Evolutionary conservation across 1,140 invertebrate species (phyloP).

Genomic region (Neuroterus valhalla): DNA sequence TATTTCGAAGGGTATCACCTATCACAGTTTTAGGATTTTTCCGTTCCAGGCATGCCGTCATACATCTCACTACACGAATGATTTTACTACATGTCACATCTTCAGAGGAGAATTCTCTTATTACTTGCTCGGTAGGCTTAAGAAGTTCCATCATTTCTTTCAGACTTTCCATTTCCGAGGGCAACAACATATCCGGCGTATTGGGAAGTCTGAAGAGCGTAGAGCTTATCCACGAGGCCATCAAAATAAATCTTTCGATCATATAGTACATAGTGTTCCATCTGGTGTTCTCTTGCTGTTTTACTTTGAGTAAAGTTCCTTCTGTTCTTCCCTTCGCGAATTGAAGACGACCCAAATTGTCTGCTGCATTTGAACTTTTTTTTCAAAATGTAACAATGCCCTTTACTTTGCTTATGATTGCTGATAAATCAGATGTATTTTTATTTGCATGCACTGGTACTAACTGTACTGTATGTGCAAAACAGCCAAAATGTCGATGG

Average conservation of each 20-base stretch:
- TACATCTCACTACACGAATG: not conserved
- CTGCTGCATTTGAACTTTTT: too few species aligned
- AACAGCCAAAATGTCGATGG: too few species aligned
- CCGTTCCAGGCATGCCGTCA: not conserved
- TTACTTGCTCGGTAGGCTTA: not conserved
- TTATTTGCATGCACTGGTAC: too few species aligned
- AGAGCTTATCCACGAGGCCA: too few species aligned
- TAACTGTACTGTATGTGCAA: too few species aligned
- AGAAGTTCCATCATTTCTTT: too few species aligned
- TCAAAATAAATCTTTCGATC: too few species aligned
- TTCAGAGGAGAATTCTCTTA: too few species aligned
- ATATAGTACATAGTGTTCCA: too few species aligned
- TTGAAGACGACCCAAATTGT: not conserved
- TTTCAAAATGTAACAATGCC: too few species aligned
- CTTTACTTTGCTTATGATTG: too few species aligned
- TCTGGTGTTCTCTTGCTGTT: not conserved
- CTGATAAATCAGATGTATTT: too few species aligned
- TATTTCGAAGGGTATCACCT: not conserved
- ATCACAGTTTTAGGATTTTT: not conserved
- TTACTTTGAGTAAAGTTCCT: not conserved
- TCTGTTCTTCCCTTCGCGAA: not conserved
- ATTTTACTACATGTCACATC: not conserved
- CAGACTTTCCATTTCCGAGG: not conserved
- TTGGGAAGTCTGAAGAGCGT: not conserved
- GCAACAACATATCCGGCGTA: not conserved